Conservation (phyloP, 2,797 vertebrate species). For the Ciconia nigra region DNA sequence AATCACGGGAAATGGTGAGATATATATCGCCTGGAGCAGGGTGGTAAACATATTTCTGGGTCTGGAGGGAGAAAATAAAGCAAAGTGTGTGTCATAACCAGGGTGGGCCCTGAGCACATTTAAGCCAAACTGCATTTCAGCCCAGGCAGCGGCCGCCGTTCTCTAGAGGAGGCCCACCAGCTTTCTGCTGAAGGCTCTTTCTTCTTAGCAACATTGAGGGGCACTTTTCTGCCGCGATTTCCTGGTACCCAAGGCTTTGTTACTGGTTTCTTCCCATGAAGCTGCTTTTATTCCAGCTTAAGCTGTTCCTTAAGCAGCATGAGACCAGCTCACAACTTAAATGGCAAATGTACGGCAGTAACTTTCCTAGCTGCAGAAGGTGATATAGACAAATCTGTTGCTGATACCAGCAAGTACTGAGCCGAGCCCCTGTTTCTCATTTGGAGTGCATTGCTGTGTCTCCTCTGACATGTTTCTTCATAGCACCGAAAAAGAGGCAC, state of each 20-base stretch:
- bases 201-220: neutral
- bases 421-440: conserved; percentile 48
- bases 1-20: conserved; percentile 39
- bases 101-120: neutral
- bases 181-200: neutral
- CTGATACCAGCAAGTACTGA: conserved; percentile 61
- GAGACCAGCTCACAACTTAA: conserved; percentile 38
- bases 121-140: neutral
- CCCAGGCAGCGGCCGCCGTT: neutral
- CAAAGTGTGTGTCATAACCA: neutral
- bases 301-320: conserved; percentile 21
- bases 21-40: neutral
- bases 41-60: conserved; percentile 46
- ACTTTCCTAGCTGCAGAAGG: conserved; percentile 64
- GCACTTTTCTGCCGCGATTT: neutral
- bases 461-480: conserved; percentile 53
- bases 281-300: conserved; percentile 29
- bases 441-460: conserved; percentile 46
- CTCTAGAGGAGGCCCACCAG: neutral
- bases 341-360: conserved; percentile 25
- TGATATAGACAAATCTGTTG: conserved; percentile 70
- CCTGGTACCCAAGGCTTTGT: conserved; percentile 15
- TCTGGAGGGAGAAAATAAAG: conserved; percentile 42
- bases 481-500: conserved; percentile 40
- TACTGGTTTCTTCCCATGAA: conserved; percentile 30